phyloP scores from a whole-genome alignment of 1,140 invertebrate species.

The Apis mellifera region DNA sequence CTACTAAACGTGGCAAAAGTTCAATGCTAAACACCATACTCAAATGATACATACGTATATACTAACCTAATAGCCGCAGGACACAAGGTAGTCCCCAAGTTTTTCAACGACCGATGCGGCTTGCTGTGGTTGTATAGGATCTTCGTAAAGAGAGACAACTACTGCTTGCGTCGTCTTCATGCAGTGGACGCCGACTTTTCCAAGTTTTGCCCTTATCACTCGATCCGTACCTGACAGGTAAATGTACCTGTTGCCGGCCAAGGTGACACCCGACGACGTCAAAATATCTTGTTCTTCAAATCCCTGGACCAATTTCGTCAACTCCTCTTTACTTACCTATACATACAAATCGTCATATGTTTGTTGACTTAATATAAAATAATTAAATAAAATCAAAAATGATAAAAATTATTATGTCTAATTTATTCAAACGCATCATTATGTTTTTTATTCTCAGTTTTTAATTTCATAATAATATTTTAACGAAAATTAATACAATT shows the following conservation, averaged over 20 bases:
- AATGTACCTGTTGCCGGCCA: constrained; percentile 94
- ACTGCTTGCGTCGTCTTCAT: constrained; percentile 97
- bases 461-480: too few species aligned
- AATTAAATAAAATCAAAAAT: too few species aligned
- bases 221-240: constrained; percentile 95
- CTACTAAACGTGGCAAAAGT: background rate
- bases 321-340: constrained; percentile 94
- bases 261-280: constrained; percentile 92
- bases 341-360: constrained; percentile 68
- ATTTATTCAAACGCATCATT: too few species aligned
- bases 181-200: constrained; percentile 95
- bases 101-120: constrained; percentile 97
- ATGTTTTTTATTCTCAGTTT: too few species aligned
- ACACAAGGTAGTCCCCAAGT: constrained; percentile 96
- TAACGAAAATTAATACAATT: too few species aligned
- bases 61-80: constrained; percentile 93
- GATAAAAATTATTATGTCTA: too few species aligned
- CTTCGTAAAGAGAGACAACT: constrained; percentile 95
- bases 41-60: constrained; percentile 22
- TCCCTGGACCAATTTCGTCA: constrained; percentile 91
- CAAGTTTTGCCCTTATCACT: constrained; percentile 94
- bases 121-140: constrained; percentile 96
- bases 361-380: too few species aligned
- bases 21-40: background rate
- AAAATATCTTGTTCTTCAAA: constrained; percentile 93